phyloP scores from a whole-genome alignment of 2,888 invertebrate genomes.

The Steromphala cineraria region DNA sequence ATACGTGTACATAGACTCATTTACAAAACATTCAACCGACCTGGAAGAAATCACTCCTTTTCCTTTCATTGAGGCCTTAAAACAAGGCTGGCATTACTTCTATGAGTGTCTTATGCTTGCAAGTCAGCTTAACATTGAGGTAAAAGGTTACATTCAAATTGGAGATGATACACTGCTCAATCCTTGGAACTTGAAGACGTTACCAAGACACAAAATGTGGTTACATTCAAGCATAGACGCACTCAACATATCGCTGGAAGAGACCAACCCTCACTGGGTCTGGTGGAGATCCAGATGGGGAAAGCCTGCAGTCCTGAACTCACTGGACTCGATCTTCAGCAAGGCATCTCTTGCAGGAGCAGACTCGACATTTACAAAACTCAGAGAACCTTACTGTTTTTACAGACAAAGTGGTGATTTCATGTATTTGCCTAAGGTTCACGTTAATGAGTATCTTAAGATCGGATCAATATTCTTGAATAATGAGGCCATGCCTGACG shows the following conservation, averaged over 20 bases:
- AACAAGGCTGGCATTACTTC: not conserved
- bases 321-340: not conserved
- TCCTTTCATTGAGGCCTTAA: not conserved
- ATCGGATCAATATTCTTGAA: not conserved
- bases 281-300: not conserved
- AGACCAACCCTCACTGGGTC: not conserved
- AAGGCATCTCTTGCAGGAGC: not conserved
- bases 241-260: not conserved
- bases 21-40: not conserved
- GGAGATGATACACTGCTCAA: not conserved
- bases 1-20: not conserved
- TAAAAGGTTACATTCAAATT: not conserved
- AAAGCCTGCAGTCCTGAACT: not conserved
- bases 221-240: not conserved
- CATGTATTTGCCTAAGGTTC: not conserved
- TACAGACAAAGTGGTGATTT: not conserved
- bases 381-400: not conserved
- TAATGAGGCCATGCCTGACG: not conserved
- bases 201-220: not conserved
- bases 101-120: not conserved
- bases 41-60: not conserved
- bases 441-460: not conserved
- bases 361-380: not conserved
- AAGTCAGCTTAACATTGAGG: not conserved
- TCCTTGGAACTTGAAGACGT: not conserved